phyloP scores from a whole-genome alignment of 2,113 vertebrate species.

The Ailurus styani region DNA sequence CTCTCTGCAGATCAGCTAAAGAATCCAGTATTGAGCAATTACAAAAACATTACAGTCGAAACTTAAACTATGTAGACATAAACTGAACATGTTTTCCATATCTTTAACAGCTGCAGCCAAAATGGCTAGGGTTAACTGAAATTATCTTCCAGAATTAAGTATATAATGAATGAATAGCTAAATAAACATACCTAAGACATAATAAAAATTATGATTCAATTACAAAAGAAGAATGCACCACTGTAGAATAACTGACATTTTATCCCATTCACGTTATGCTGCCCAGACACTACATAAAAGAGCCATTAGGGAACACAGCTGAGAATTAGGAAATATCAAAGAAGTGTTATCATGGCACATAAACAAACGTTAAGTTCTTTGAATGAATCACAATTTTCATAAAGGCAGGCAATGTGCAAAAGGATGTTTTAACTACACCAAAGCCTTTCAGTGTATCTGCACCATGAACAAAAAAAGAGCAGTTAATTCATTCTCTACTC shows the following conservation, averaged over 20 bases:
- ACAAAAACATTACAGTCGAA: neutral
- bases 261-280: neutral
- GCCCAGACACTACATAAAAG: neutral
- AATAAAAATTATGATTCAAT: slow-evolving; percentile 33
- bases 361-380: neutral
- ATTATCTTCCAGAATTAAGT: slow-evolving; percentile 37
- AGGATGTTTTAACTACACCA: neutral
- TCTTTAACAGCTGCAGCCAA: neutral
- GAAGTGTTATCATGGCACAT: neutral
- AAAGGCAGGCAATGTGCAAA: neutral
- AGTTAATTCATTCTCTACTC: neutral
- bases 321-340: neutral
- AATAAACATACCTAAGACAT: neutral
- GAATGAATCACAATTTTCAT: neutral
- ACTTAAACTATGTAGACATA: neutral
- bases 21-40: slow-evolving; percentile 17
- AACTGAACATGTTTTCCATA: neutral
- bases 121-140: neutral
- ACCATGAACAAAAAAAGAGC: neutral
- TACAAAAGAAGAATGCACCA: slow-evolving; percentile 10
- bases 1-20: neutral
- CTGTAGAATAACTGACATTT: slow-evolving; percentile 10
- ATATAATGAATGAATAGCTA: slow-evolving; percentile 12
- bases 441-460: neutral
- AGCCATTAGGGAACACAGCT: neutral